Percentiles rank a stretch among this genome's conserved stretches.
phyloP scores from a whole-genome alignment of 1,140 invertebrate species.

The Drosophila kurseongensis region DNA sequence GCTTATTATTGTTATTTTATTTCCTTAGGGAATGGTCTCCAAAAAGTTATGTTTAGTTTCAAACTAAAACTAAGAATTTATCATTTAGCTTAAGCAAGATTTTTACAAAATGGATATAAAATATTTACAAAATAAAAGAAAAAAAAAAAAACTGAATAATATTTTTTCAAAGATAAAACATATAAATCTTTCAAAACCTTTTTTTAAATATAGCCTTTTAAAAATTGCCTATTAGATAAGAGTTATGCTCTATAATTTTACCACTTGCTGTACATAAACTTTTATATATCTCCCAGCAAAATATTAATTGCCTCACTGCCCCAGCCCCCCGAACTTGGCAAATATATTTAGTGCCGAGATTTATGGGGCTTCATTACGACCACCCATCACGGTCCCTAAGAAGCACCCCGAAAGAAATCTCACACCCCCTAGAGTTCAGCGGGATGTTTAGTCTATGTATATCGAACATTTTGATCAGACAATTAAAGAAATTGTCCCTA shows the following conservation, averaged over 20 bases:
- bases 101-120: background rate
- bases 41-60: no score
- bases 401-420: background rate
- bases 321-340: slow-evolving; percentile 48
- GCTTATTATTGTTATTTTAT: background rate
- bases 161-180: no score
- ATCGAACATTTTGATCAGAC: slow-evolving; percentile 56
- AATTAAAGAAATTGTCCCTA: slow-evolving; percentile 66
- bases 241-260: slow-evolving; percentile 11
- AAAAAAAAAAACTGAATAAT: no score
- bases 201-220: no score
- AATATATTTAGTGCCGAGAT: slow-evolving; percentile 81
- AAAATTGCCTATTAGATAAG: no score
- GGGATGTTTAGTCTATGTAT: slow-evolving; percentile 22
- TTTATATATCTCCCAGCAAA: slow-evolving; percentile 36
- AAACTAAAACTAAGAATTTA: no score
- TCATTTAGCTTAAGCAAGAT: no score
- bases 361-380: slow-evolving; percentile 77
- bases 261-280: slow-evolving; percentile 3
- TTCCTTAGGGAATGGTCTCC: no score
- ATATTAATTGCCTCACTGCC: slow-evolving; percentile 72
- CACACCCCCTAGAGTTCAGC: background rate
- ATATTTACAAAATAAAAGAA: no score
- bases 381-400: background rate
- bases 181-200: no score